Percentiles rank a stretch among this genome's conserved stretches.
Conservation (phyloP, 2,113 vertebrate genomes). For the Brienomyrus longianalis region DNA sequence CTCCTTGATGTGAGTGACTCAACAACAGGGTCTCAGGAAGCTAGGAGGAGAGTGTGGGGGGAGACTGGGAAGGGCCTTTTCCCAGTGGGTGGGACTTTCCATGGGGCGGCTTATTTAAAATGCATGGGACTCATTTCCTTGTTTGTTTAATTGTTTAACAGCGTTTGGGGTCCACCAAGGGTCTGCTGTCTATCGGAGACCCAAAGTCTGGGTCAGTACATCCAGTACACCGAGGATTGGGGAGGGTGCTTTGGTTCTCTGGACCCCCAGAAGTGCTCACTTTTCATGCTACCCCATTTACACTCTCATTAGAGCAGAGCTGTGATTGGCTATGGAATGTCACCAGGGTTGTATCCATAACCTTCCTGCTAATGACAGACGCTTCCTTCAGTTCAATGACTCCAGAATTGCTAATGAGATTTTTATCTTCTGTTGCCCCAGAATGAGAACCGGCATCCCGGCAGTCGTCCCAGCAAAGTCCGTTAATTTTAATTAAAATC, state of each 20-base stretch:
- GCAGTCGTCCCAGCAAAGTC: conserved; percentile 29
- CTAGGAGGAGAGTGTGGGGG: not conserved
- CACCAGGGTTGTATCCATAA: not conserved
- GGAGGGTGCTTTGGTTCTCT: not conserved
- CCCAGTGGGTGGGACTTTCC: not conserved
- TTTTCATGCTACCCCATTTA: not conserved
- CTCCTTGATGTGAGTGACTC: conserved; percentile 17
- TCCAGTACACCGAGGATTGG: not conserved
- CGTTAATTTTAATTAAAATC: conserved; percentile 20
- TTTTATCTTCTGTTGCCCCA: conserved; percentile 40
- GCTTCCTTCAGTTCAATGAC: conserved; percentile 17
- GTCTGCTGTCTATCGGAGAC: not conserved
- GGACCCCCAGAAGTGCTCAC: not conserved
- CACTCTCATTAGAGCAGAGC: not conserved
- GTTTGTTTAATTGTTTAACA: not conserved
- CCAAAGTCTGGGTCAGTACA: not conserved
- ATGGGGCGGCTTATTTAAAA: not conserved
- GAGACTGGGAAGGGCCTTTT: not conserved
- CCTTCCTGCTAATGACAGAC: not conserved
- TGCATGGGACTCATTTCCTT: not conserved
- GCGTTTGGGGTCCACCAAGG: not conserved
- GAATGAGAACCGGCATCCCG: conserved; percentile 55
- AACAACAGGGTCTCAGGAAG: conserved; percentile 9
- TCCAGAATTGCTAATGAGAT: conserved; percentile 65
- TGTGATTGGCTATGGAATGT: not conserved